phyloP scores from a whole-genome alignment of 2,797 vertebrate genomes.

The Heteromormyrus szaboi region DNA sequence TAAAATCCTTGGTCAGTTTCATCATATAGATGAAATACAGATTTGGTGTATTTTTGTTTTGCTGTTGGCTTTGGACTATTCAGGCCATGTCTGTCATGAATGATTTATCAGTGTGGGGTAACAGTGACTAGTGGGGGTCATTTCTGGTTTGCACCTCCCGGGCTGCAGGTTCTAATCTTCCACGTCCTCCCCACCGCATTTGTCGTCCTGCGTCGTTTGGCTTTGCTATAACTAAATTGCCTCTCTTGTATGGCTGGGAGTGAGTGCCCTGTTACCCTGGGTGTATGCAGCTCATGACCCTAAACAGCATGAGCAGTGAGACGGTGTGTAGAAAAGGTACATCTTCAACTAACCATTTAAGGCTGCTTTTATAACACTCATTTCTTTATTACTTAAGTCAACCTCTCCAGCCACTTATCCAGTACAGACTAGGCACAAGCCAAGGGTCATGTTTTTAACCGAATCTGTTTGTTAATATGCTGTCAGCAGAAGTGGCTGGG shows the following conservation, averaged over 20 bases:
- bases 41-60: not conserved
- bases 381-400: not conserved
- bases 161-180: not conserved
- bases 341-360: not conserved
- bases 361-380: not conserved
- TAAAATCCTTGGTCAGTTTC: not conserved
- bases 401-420: not conserved
- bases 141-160: not conserved
- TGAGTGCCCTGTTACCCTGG: not conserved
- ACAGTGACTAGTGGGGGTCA: not conserved
- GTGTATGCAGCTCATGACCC: not conserved
- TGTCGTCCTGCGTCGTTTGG: not conserved
- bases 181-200: not conserved
- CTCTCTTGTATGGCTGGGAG: not conserved
- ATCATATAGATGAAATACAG: not conserved
- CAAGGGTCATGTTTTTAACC: not conserved
- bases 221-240: not conserved
- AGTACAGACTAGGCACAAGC: not conserved
- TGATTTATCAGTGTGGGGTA: not conserved
- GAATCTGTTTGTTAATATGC: not conserved
- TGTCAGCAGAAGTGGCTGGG: not conserved
- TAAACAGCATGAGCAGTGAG: not conserved
- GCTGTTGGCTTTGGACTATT: not conserved
- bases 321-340: not conserved
- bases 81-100: not conserved